phyloP scores from a whole-genome alignment of 2,888 invertebrate species.

The Anthophora plumipes region DNA sequence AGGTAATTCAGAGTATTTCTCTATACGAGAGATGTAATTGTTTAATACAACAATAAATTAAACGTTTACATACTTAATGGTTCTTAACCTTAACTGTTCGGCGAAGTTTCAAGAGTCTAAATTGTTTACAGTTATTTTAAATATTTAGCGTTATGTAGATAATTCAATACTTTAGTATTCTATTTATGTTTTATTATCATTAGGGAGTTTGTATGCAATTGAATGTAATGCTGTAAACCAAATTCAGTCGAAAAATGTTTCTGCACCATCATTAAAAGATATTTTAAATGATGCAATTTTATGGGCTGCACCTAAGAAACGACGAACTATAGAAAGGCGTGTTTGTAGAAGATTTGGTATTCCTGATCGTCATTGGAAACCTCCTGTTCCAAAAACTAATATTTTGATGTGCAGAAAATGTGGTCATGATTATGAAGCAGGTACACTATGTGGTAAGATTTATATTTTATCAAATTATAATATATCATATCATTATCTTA shows the following conservation, averaged over 20 bases:
- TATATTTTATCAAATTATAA: not conserved
- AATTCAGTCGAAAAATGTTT: constrained; percentile 40
- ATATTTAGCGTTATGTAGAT: not conserved
- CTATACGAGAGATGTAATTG: not conserved
- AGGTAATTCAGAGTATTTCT: constrained; percentile 79
- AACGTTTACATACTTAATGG: not conserved
- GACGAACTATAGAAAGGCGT: constrained; percentile 91
- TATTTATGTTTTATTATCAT: constrained; percentile 3
- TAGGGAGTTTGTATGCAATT: constrained; percentile 79
- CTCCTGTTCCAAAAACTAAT: constrained; percentile 89
- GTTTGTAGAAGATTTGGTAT: constrained; percentile 90
- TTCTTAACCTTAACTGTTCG: constrained; percentile 49
- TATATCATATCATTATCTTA: constrained; percentile 4
- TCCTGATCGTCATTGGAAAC: constrained; percentile 89
- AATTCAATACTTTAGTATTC: not conserved
- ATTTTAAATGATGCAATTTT: constrained; percentile 91
- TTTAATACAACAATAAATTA: not conserved
- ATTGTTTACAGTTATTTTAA: not conserved
- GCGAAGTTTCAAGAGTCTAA: not conserved
- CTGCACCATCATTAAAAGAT: constrained; percentile 86
- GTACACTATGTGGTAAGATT: constrained; percentile 92
- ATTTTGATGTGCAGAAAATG: constrained; percentile 92
- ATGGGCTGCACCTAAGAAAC: constrained; percentile 92
- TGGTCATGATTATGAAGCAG: constrained; percentile 93
- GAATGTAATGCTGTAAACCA: constrained; percentile 67